Base-by-base conservation (phyloP, 23 tunicate genomes). In the Botrylloides violaceus region DNA sequence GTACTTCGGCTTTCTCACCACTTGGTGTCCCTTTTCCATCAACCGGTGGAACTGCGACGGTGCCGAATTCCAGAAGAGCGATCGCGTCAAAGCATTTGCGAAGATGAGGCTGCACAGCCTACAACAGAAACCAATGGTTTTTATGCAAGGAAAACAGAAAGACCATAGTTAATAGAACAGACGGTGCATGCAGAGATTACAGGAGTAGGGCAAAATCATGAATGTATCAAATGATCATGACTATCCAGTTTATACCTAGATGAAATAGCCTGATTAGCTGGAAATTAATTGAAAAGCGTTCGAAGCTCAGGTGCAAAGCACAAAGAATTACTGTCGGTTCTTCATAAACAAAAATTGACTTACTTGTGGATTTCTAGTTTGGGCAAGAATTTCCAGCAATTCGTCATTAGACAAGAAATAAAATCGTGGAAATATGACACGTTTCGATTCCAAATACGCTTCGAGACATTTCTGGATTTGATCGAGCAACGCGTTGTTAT, bases 41-140 rank as follows among this genome's bases (percentile, higher is more conserved):
- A 20, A 21, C 12, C 20, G 61, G n/a, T 26, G 71, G 48, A 2
- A 58, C 89, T 2, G 83, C 37, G 27, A 87, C 87, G 22, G 96
- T 88, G 64, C 83, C 96, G 58, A 95, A 95, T 71, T 95, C 96
- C 34, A 95, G 92, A 33, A 65, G 73, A 1, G 95, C 96, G 36
- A 95, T 95, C 34, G 99, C 99, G 72, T 95, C 99, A 66, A 95
- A 95, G 64, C 99, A 95, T 83, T 95, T 95, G 12, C 96, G 96
- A 28, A 95, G 75, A 64, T 95, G 99, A 31, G 98, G 97, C 79
- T 90, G 97, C 7, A 90, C 97, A 25, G 97, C 97, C 97, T 90
- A 34, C 7, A 58, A 61, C 9, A 21, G 27, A 0, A 30, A 58
- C 18, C n/a, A n/a, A n/a, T n/a, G n/a, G n/a, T n/a, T n/a, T n/a